Evolutionary conservation across 2,888 invertebrate genomes (phyloP), one percentile per base, ranked within the genome.

Genomic region (Drosophila mimetica): DNA sequence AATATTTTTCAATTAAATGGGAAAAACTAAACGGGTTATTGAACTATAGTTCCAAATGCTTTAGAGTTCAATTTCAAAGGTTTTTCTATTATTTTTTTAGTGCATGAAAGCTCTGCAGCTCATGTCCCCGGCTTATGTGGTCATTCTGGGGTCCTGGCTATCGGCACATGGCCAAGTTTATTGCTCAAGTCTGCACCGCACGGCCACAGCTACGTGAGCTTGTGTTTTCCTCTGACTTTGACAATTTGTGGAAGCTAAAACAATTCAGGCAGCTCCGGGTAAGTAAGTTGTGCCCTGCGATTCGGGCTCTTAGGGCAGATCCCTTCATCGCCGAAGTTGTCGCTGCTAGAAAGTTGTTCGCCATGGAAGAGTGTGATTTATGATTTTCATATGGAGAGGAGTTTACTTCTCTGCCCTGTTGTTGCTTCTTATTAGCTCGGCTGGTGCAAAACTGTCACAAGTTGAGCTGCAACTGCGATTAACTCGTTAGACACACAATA

Each of bases 401-500:
- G 64, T 54, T 47, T 46, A 67, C 46, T 46, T 30, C 34, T 20
- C 34, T 20, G 34, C 37, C 52, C 32, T 36, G 66, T 66, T 61
- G n/a, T 69, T 55, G 64, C 34, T 36, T 72, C 82, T 84, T 76
- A 82, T 82, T 82, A 87, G 74, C 67, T 76, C 66, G 59, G 39
- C 60, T 75, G 50, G 44, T 53, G 53, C 72, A 77, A 72, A 74
- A 72, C 81, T 80, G 80, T 83, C 86, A 57, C 84, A 83, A 77
- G 65, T 76, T 71, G 53, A 69, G 71, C 67, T 71, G 71, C 67
- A 75, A 67, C 75, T 77, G 50, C 74, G 75, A 86, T 81, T 81
- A 81, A 82, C 79, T 86, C 61, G 63, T 85, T 78, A 67, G 74
- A 59, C 66, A 55, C 52, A 71, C 71, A 75, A 69, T 70, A 58